A percentile compares a stretch with the other conserved stretches of the same genome.
phyloP scores from a whole-genome alignment of 2,888 invertebrate genomes.

The Meta bourneti region DNA sequence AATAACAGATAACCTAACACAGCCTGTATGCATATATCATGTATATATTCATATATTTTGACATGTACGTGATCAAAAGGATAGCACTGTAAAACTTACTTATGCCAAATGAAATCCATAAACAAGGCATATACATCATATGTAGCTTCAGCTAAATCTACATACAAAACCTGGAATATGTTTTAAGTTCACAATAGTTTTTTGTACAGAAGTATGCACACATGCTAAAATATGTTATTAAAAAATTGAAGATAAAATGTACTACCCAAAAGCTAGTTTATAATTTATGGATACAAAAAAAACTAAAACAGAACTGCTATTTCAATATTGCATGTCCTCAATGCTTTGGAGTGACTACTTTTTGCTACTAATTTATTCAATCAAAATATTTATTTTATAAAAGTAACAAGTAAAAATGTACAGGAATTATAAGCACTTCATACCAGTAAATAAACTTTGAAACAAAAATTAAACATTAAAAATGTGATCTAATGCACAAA shows the following conservation, averaged over 20 bases:
- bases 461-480: too few species aligned
- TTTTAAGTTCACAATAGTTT: slow-evolving; percentile 57
- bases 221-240: slow-evolving; percentile 75
- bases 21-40: slow-evolving; percentile 54
- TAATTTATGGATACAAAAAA: slow-evolving; percentile 65
- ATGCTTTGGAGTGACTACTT: not conserved
- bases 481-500: too few species aligned
- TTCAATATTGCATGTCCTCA: slow-evolving; percentile 20
- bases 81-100: slow-evolving; percentile 38
- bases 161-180: slow-evolving; percentile 74
- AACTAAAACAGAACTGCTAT: slow-evolving; percentile 60
- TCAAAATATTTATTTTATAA: too few species aligned
- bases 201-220: slow-evolving; percentile 72
- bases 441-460: too few species aligned
- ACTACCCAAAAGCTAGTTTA: slow-evolving; percentile 73
- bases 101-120: slow-evolving; percentile 14
- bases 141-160: slow-evolving; percentile 63
- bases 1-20: slow-evolving; percentile 50
- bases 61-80: slow-evolving; percentile 40
- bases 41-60: slow-evolving; percentile 46
- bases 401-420: too few species aligned
- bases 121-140: slow-evolving; percentile 53
- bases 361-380: not conserved
- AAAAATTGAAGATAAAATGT: slow-evolving; percentile 75
- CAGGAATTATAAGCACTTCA: too few species aligned